A percentile compares a stretch with the other conserved stretches of the same genome.
These are phyloP conservation scores for Larimichthys crocea DNA, from an alignment of 2,113 vertebrate species.

Conservation along the genomic window DNA sequence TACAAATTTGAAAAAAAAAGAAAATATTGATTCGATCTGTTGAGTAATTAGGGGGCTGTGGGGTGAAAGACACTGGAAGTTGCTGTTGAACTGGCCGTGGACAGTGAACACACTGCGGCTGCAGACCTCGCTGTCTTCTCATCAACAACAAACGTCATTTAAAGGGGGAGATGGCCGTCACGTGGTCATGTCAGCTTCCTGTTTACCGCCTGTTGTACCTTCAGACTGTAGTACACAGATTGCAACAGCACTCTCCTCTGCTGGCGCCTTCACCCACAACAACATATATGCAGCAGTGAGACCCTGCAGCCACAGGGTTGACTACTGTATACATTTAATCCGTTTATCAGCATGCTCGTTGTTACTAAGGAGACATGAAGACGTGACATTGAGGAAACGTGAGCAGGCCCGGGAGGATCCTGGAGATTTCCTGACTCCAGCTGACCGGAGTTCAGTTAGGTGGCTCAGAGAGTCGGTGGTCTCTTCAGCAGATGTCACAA, in stretches of 20 bases:
- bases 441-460: constrained; percentile 1
- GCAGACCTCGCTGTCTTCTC: not conserved
- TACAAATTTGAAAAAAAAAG: too few species aligned
- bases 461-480: not conserved
- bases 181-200: constrained; percentile 78
- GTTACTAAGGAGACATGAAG: constrained; percentile 42
- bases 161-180: constrained; percentile 70
- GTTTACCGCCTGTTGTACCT: constrained; percentile 79
- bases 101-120: too few species aligned
- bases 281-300: not conserved
- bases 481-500: not conserved
- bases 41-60: not conserved
- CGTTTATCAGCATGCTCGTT: not conserved
- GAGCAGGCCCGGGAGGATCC: constrained; percentile 75
- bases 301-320: not conserved
- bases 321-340: not conserved
- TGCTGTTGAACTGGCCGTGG: too few species aligned
- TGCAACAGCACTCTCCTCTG: constrained; percentile 48
- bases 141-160: constrained; percentile 48
- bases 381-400: constrained; percentile 68
- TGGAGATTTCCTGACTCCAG: constrained; percentile 69
- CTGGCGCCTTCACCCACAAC: not conserved
- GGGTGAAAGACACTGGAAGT: too few species aligned
- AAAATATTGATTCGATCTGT: too few species aligned
- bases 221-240: constrained; percentile 47